Conservation (phyloP, 2,797 vertebrate species). For the Lagocephalus sceleratus region DNA sequence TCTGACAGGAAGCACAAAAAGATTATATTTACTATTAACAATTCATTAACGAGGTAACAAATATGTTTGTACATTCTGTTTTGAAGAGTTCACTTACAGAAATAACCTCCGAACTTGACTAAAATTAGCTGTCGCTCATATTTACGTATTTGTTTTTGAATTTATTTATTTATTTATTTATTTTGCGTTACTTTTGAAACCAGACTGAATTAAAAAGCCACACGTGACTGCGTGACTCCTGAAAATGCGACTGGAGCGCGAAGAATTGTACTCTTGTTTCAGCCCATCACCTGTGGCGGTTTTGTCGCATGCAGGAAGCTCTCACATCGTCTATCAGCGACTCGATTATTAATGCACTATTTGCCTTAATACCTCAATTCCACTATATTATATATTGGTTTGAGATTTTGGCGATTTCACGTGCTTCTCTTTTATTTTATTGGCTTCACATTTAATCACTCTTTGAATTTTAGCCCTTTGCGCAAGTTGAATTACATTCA, state of each 20-base stretch:
- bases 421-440: not conserved
- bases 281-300: too few relatives aligned
- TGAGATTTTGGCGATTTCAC: not conserved
- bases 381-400: not conserved
- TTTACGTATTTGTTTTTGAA: too few relatives aligned
- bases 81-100: constrained; percentile 20
- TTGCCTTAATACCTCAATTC: not conserved
- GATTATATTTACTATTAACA: too few relatives aligned
- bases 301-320: too few relatives aligned
- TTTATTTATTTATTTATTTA: too few relatives aligned
- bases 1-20: constrained; percentile 38
- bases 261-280: constrained; percentile 5
- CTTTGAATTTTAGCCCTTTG: not conserved
- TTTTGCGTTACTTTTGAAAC: too few relatives aligned
- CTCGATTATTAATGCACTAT: constrained; percentile 20
- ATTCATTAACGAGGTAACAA: constrained; percentile 9
- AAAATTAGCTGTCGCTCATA: too few relatives aligned
- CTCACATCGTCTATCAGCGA: constrained; percentile 16
- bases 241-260: not conserved
- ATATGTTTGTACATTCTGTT: constrained; percentile 53
- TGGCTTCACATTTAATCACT: not conserved
- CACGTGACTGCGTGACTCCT: too few relatives aligned
- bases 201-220: too few relatives aligned
- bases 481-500: not conserved
- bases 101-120: constrained; percentile 19